Evolutionary conservation across 2,888 invertebrate genomes (phyloP).

Genomic region (Acleris literana): DNA sequence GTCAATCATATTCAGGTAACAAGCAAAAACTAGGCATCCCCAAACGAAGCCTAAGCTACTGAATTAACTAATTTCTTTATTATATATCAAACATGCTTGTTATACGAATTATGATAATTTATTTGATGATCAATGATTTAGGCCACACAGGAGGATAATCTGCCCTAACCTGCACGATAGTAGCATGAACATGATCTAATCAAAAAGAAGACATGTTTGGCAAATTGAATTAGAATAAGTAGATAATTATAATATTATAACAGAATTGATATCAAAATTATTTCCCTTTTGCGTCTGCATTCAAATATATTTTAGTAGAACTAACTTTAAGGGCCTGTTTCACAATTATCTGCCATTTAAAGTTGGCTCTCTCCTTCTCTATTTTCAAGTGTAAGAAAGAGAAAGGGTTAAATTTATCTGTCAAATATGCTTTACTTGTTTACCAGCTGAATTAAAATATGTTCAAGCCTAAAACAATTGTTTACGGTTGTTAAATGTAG

Average conservation of each 20-base stretch:
- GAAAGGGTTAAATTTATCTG: too few relatives aligned
- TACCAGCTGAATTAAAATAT: too few relatives aligned
- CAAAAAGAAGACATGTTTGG: slow-evolving; percentile 17
- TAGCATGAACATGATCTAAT: slow-evolving; percentile 20
- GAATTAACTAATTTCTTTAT: slow-evolving; percentile 46
- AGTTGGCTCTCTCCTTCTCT: too few relatives aligned
- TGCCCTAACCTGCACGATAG: slow-evolving; percentile 13
- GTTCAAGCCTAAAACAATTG: too few relatives aligned
- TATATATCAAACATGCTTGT: slow-evolving; percentile 45
- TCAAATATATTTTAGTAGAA: too few relatives aligned
- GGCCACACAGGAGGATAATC: slow-evolving; percentile 50
- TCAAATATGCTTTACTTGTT: too few relatives aligned
- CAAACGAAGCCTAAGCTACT: slow-evolving; percentile 30
- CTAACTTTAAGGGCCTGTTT: too few relatives aligned
- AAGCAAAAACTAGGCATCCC: slow-evolving; percentile 19
- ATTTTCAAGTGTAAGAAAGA: too few relatives aligned
- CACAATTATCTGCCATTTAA: too few relatives aligned
- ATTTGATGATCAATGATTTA: slow-evolving; percentile 45
- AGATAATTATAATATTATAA: not conserved
- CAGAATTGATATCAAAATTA: too few relatives aligned
- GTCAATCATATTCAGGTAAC: slow-evolving; percentile 1
- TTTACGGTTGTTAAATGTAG: too few relatives aligned
- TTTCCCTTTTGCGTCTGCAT: too few relatives aligned
- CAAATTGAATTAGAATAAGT: slow-evolving; percentile 25
- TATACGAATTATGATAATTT: slow-evolving; percentile 52